Evolutionary conservation across 2,113 vertebrate genomes (phyloP).

Genomic region (Vidua chalybeata): DNA sequence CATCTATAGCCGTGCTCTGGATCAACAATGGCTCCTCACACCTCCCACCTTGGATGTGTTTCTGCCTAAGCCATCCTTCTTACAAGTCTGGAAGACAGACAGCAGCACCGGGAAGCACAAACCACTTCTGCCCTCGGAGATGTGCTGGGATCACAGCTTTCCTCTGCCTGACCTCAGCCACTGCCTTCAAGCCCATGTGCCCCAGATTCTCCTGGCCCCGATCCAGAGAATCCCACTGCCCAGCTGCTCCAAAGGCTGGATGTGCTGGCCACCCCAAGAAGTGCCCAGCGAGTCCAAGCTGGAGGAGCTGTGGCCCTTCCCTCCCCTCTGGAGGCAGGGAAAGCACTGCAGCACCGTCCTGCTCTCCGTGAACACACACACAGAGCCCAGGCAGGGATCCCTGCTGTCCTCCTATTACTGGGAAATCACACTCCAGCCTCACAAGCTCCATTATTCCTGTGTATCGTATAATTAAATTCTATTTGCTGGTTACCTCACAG

Average conservation of each 20-base stretch:
- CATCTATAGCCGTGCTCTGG: neutral
- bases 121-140: neutral
- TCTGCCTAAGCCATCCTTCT: neutral
- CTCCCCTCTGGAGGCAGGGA: neutral
- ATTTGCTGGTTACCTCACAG: constrained; percentile 74
- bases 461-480: constrained; percentile 72
- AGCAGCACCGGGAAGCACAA: neutral
- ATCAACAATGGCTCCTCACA: neutral
- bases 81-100: neutral
- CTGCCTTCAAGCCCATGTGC: neutral
- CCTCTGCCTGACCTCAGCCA: neutral
- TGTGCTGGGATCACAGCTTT: neutral
- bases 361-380: neutral
- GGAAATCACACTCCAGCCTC: constrained; percentile 41
- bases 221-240: neutral
- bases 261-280: fast-evolving
- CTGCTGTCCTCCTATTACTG: constrained; percentile 39
- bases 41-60: neutral
- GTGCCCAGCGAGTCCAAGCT: neutral
- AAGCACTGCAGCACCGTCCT: neutral
- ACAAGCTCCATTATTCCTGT: constrained; percentile 31
- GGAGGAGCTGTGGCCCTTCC: neutral
- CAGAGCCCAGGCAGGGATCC: constrained; percentile 34
- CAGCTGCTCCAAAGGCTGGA: neutral
- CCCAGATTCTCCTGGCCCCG: neutral